phyloP scores from a whole-genome alignment of 2,113 vertebrate species.

The Notechis scutatus region DNA sequence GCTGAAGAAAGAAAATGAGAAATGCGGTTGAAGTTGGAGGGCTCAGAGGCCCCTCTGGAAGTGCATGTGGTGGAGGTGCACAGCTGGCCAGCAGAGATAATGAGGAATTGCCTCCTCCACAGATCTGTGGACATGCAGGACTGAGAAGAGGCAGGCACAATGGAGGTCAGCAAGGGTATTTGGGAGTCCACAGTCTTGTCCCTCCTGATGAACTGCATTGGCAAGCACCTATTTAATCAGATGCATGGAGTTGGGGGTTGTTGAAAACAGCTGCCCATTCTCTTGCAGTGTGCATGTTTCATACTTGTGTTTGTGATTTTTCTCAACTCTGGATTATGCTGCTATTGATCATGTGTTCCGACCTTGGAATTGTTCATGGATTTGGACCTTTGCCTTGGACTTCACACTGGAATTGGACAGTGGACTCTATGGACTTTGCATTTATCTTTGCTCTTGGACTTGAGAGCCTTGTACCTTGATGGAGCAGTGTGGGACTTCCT shows the following conservation, averaged over 20 bases:
- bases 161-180: not conserved
- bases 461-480: no score
- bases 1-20: not conserved
- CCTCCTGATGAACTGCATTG: not conserved
- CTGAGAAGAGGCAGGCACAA: not conserved
- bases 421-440: no score
- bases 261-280: not conserved
- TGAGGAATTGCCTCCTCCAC: not conserved
- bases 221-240: not conserved
- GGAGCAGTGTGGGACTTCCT: no score
- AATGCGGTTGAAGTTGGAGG: not conserved
- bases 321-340: not conserved
- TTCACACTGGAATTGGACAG: no score
- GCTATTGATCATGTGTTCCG: not conserved
- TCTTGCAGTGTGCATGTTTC: not conserved
- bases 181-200: not conserved
- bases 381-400: no score
- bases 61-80: not conserved
- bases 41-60: not conserved
- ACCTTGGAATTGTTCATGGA: not conserved
- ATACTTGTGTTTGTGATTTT: not conserved
- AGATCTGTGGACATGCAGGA: not conserved
- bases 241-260: not conserved
- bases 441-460: no score
- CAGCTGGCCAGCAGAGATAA: not conserved